Conservation (phyloP, 2,797 vertebrate genomes). For the Periophthalmus magnuspinnatus region DNA sequence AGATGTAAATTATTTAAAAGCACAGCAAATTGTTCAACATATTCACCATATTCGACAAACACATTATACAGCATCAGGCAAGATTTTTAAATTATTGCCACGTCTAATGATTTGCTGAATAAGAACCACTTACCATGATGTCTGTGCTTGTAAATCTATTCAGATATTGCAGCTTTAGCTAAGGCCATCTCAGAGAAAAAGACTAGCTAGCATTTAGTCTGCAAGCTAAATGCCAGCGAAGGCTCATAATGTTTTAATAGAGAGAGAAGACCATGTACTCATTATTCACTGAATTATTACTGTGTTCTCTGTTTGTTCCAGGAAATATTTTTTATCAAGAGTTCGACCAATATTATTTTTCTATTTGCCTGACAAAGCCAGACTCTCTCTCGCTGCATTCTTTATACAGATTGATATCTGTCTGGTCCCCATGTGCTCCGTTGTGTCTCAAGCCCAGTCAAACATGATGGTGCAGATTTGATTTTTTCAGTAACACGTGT, state of each 20-base stretch:
- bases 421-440: too few species aligned
- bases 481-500: too few species aligned
- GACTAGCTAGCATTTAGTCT: not conserved
- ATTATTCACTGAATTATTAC: not conserved
- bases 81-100: conserved; percentile 13
- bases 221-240: conserved; percentile 6
- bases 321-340: too few species aligned
- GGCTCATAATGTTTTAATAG: conserved; percentile 3
- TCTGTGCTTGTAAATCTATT: not conserved
- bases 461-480: too few species aligned
- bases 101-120: conserved; percentile 22
- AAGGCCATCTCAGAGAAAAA: not conserved
- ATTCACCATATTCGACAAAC: not conserved
- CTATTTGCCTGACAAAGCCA: too few species aligned
- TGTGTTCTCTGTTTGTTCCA: not conserved
- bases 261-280: conserved; percentile 9
- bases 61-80: conserved; percentile 8
- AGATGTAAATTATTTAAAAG: conserved; percentile 6
- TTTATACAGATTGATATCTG: too few species aligned
- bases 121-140: conserved; percentile 1
- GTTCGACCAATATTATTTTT: too few species aligned
- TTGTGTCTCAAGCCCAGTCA: too few species aligned
- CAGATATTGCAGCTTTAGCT: not conserved
- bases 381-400: too few species aligned
- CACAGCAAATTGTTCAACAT: conserved; percentile 4